A percentile compares a stretch with the other conserved stretches of the same genome.
Evolutionary conservation across 1,140 invertebrate genomes (phyloP).

Genomic region (Phortica variegata): DNA sequence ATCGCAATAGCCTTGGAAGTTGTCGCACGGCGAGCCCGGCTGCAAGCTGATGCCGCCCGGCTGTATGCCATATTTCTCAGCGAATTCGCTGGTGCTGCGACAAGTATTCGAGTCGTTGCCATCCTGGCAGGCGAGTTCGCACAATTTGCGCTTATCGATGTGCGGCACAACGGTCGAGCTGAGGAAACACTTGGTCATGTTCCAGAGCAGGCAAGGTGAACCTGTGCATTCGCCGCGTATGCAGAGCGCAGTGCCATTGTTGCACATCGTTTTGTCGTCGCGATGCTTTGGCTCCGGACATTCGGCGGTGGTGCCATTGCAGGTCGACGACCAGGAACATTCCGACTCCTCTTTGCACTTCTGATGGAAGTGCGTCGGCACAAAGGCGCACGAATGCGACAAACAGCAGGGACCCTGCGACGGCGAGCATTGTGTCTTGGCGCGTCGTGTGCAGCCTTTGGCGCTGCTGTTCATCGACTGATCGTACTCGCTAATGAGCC

Average conservation of each 20-base stretch:
- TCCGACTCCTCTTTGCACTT: conserved; percentile 84
- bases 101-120: conserved; percentile 76
- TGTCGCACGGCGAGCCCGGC: conserved; percentile 96
- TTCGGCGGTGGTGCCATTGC: conserved; percentile 80
- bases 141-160: conserved; percentile 79
- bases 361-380: conserved; percentile 63
- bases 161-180: conserved; percentile 80
- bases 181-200: conserved; percentile 94
- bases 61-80: conserved; percentile 71
- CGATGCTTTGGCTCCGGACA: conserved; percentile 81
- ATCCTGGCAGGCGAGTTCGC: conserved; percentile 94
- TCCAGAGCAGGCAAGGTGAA: conserved; percentile 93
- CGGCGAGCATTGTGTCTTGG: conserved; percentile 86
- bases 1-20: conserved; percentile 98
- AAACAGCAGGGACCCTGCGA: conserved; percentile 96
- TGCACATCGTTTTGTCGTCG: conserved; percentile 80
- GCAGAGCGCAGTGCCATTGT: conserved; percentile 85
- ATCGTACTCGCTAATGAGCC: conserved; percentile 71
- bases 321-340: conserved; percentile 81
- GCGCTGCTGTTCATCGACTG: conserved; percentile 70
- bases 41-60: conserved; percentile 84
- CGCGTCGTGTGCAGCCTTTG: conserved; percentile 75
- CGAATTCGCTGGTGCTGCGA: conserved; percentile 83
- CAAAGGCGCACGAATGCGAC: conserved; percentile 78
- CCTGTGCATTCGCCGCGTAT: conserved; percentile 91